phyloP scores from a whole-genome alignment of 2,888 invertebrate species.

The Andrena hattorfiana region DNA sequence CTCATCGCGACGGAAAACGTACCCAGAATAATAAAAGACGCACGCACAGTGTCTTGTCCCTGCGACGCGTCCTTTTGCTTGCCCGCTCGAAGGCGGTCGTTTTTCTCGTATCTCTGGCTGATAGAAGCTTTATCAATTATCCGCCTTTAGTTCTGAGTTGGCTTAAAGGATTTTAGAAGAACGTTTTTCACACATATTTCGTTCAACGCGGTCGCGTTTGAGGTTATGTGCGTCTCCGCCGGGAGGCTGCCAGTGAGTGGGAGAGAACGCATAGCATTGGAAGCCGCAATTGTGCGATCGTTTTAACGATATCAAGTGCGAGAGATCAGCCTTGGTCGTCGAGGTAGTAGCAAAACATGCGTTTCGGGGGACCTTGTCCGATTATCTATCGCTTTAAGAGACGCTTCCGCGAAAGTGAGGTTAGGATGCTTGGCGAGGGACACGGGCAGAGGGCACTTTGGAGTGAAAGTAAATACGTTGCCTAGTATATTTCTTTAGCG shows the following conservation, averaged over 20 bases:
- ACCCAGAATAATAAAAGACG: constrained; percentile 2
- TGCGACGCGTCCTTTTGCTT: constrained; percentile 6
- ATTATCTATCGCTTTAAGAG: constrained; percentile 27
- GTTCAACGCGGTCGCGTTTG: constrained; percentile 5
- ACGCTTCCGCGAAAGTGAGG: constrained; percentile 46
- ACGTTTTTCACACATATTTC: background rate
- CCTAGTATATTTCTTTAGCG: constrained; percentile 22
- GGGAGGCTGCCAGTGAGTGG: constrained; percentile 27
- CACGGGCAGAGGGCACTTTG: constrained; percentile 37
- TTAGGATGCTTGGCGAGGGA: constrained; percentile 40
- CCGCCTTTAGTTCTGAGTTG: background rate
- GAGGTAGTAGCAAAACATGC: background rate
- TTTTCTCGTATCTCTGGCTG: background rate
- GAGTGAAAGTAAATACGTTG: constrained; percentile 68
- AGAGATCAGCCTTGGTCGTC: constrained; percentile 19
- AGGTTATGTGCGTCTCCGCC: constrained; percentile 63
- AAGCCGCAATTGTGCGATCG: constrained; percentile 19
- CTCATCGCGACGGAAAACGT: background rate
- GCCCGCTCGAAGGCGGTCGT: too few species aligned
- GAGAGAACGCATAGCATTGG: constrained; percentile 27
- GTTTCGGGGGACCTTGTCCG: constrained; percentile 3
- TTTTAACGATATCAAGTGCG: constrained; percentile 26
- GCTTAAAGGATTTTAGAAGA: too few species aligned
- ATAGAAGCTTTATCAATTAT: background rate
- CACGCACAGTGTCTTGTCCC: constrained; percentile 31